These are phyloP conservation scores for Diplodus puntazzo DNA, from an alignment of 2,797 vertebrate species.

Conservation along the genomic window DNA sequence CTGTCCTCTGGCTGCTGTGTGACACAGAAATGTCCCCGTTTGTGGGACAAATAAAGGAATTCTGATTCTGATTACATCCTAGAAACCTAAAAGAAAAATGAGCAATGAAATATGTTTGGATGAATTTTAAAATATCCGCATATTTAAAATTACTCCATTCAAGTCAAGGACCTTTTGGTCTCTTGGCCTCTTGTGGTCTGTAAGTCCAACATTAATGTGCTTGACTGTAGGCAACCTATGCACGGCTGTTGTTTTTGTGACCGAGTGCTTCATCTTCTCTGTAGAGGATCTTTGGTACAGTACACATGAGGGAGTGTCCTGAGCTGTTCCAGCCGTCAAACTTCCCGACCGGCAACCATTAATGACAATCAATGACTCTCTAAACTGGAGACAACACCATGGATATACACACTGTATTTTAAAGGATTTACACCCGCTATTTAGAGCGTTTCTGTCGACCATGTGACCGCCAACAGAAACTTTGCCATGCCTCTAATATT, in stretches of 20 bases:
- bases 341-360: background rate
- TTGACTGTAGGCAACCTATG: too few species aligned
- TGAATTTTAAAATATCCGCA: too few species aligned
- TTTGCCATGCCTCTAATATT: background rate
- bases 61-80: too few species aligned
- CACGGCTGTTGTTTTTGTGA: too few species aligned
- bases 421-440: fast-evolving
- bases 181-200: background rate
- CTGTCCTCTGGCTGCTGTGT: too few species aligned
- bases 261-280: background rate
- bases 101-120: too few species aligned
- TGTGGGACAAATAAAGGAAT: too few species aligned
- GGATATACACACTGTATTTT: background rate
- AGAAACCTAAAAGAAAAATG: too few species aligned
- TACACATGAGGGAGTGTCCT: background rate
- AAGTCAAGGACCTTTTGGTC: background rate
- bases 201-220: too few species aligned
- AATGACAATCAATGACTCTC: background rate
- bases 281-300: constrained; percentile 55
- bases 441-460: background rate
- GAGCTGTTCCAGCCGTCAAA: background rate
- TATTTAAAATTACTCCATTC: too few species aligned
- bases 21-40: too few species aligned
- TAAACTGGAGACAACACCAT: background rate
- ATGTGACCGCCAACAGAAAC: background rate